Conservation (phyloP, 2,797 vertebrate species). For the Philypnodon macrostomus region DNA sequence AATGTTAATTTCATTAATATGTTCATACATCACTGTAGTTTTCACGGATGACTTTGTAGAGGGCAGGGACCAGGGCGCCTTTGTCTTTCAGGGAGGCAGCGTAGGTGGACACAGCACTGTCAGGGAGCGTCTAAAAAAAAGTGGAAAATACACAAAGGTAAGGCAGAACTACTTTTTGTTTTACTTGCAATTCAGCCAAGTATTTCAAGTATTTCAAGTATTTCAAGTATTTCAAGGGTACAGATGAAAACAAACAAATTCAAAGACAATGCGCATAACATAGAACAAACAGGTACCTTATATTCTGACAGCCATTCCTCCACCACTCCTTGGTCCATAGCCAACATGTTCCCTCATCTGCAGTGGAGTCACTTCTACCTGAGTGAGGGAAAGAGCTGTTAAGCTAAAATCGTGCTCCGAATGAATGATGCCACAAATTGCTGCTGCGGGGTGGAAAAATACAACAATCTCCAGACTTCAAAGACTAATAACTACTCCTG, state of each 20-base stretch:
- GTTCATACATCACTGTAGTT: conserved; percentile 91
- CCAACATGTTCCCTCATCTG: conserved; percentile 95
- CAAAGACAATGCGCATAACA: too few species aligned
- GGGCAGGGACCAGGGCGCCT: conserved; percentile 86
- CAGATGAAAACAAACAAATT: too few species aligned
- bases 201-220: too few species aligned
- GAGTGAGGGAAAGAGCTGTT: conserved; percentile 29
- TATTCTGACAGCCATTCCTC: conserved; percentile 98
- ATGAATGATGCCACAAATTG: conserved; percentile 2
- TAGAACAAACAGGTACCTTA: too few species aligned
- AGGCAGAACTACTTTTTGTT: too few species aligned
- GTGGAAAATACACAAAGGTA: conserved; percentile 6
- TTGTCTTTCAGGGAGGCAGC: conserved; percentile 89
- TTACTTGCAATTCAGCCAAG: too few species aligned
- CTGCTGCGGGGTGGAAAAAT: conserved; percentile 17
- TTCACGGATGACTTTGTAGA: conserved; percentile 96
- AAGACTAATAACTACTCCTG: conserved; percentile 28
- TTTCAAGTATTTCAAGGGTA: too few species aligned
- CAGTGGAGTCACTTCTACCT: conserved; percentile 79
- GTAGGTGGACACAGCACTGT: conserved; percentile 89
- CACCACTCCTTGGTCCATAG: conserved; percentile 93
- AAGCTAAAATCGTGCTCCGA: conserved; percentile 4
- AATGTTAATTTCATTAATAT: not conserved
- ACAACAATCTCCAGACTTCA: conserved; percentile 21
- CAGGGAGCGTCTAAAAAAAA: conserved; percentile 87